Percentiles rank a stretch among this genome's conserved stretches.
Conservation (phyloP, 2,113 vertebrate species). For the Falco punctatus region DNA sequence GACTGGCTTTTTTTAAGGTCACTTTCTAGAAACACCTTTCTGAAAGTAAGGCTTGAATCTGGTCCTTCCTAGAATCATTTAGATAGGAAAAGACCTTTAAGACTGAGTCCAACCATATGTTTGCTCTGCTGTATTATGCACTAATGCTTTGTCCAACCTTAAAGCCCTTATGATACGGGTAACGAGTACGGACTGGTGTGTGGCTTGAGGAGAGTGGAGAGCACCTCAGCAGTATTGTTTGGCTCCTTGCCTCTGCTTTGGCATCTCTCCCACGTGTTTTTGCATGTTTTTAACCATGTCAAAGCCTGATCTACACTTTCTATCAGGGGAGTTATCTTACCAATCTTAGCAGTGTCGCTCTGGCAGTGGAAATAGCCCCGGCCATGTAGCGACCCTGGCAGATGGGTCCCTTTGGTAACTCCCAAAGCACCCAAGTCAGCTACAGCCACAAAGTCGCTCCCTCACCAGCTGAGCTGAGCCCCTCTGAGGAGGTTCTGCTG, state of each 20-base stretch:
- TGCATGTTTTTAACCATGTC: background rate
- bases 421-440: background rate
- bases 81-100: background rate
- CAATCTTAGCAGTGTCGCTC: background rate
- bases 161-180: background rate
- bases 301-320: background rate
- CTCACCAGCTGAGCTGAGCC: background rate
- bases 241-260: background rate
- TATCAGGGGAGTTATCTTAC: background rate
- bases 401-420: background rate
- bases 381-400: background rate
- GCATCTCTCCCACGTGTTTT: background rate
- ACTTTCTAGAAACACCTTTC: background rate
- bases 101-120: background rate
- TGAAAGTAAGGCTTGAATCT: background rate
- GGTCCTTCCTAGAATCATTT: accelerated
- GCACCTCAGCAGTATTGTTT: background rate
- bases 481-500: background rate
- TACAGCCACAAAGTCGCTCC: background rate
- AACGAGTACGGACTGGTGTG: background rate
- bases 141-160: background rate
- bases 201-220: background rate
- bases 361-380: background rate
- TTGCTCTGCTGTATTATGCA: background rate
- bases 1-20: background rate